Percentiles rank a stretch among this genome's conserved stretches.
Conservation (phyloP, 2,888 invertebrate species). For the Stenurella melanura region DNA sequence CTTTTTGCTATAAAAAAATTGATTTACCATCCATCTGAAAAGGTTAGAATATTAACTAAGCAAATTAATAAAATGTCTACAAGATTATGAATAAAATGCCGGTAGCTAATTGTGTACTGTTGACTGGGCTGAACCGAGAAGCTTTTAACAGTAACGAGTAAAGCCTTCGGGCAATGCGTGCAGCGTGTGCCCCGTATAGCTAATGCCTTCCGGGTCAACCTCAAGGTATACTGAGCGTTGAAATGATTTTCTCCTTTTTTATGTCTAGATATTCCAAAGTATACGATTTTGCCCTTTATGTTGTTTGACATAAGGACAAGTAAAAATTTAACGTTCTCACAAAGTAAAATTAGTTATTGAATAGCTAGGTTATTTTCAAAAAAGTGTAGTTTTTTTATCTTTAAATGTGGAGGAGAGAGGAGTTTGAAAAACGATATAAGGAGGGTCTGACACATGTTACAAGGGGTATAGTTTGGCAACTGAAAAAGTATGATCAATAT, state of each 20-base stretch:
- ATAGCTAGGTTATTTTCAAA: too few relatives aligned
- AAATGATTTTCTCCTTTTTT: background rate
- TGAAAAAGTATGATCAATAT: too few relatives aligned
- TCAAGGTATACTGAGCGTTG: constrained; percentile 15
- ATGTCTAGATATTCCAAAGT: background rate
- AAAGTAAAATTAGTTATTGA: too few relatives aligned
- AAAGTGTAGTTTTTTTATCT: too few relatives aligned
- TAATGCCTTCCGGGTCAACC: constrained; percentile 38
- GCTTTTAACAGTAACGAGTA: constrained; percentile 40
- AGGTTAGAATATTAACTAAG: background rate
- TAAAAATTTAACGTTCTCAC: too few relatives aligned
- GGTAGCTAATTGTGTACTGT: constrained; percentile 29
- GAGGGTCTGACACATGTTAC: too few relatives aligned
- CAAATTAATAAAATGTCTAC: constrained; percentile 20
- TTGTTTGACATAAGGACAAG: background rate
- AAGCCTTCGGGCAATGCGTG: constrained; percentile 51
- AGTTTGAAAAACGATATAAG: too few relatives aligned
- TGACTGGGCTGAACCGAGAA: constrained; percentile 29
- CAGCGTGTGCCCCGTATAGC: constrained; percentile 52
- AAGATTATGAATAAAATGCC: constrained; percentile 22
- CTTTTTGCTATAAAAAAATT: too few relatives aligned
- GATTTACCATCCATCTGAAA: too few relatives aligned
- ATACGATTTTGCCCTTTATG: background rate
- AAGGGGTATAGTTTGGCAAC: too few relatives aligned
- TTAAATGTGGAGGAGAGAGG: too few relatives aligned